A percentile compares a stretch with the other conserved stretches of the same genome.
Evolutionary conservation across 2,888 invertebrate species (phyloP).

Genomic region (Pimpla rufipes): DNA sequence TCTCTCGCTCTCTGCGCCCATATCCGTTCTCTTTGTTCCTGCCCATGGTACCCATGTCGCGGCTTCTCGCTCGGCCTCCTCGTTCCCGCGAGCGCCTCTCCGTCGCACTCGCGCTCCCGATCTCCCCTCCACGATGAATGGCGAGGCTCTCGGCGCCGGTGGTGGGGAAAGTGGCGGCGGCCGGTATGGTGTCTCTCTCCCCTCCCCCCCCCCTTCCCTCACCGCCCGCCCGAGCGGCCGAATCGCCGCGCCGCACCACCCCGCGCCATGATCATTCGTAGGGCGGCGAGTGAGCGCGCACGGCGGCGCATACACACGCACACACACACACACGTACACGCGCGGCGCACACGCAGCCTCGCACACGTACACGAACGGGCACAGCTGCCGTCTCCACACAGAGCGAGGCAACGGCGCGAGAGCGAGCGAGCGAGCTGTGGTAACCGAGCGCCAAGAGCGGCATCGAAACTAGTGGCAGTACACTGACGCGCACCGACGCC

Average conservation of each 20-base stretch:
- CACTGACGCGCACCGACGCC: conserved; percentile 52
- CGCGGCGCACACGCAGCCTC: neutral
- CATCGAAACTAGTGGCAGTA: conserved; percentile 52
- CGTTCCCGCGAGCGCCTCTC: conserved; percentile 25
- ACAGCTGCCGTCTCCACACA: conserved; percentile 62
- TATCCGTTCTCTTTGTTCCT: conserved; percentile 22
- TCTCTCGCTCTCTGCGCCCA: conserved; percentile 42
- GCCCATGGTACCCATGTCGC: conserved; percentile 17
- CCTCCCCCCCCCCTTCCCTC: conserved; percentile 20
- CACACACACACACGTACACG: conserved; percentile 19
- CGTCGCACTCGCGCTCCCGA: conserved; percentile 55
- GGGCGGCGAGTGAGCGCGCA: conserved; percentile 57
- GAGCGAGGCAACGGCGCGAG: conserved; percentile 35
- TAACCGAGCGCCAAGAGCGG: conserved; percentile 38
- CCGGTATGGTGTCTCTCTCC: conserved; percentile 28
- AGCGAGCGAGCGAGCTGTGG: conserved; percentile 20
- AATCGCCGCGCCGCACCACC: conserved; percentile 30
- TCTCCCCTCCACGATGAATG: conserved; percentile 59
- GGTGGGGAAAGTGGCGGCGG: conserved; percentile 37
- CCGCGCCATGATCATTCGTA: conserved; percentile 34
- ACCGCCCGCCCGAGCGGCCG: too few species aligned
- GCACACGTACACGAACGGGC: conserved; percentile 48
- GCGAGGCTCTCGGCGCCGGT: neutral
- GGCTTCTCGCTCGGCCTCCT: conserved; percentile 25
- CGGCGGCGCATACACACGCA: neutral